phyloP scores from a whole-genome alignment of 37 sponge, comb jelly and placozoan genomes.

The Axinella damicornis region DNA sequence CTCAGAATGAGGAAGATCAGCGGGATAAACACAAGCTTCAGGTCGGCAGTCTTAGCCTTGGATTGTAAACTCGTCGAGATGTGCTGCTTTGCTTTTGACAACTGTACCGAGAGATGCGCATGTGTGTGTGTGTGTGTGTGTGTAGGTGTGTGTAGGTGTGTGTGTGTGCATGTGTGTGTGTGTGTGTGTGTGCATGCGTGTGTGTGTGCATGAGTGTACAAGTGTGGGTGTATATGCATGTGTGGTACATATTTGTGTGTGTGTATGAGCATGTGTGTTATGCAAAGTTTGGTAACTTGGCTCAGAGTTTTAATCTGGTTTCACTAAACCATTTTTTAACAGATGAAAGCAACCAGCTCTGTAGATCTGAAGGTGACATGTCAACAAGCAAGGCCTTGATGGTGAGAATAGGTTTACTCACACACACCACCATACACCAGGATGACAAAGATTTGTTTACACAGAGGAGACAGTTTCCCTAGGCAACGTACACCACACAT shows the following conservation, averaged over 20 bases:
- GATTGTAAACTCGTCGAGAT: slow-evolving; percentile 9
- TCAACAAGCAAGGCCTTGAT: too few species aligned
- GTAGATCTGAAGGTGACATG: too few species aligned
- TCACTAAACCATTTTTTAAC: too few species aligned
- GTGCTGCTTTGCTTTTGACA: neutral
- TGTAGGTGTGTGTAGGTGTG: slow-evolving; percentile 26
- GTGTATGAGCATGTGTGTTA: slow-evolving; percentile 37
- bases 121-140: slow-evolving; percentile 24
- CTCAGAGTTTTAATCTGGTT: too few species aligned
- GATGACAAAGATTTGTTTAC: too few species aligned
- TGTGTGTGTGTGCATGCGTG: neutral
- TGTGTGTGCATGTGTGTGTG: slow-evolving; percentile 20
- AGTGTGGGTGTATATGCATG: neutral
- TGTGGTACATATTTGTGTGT: neutral
- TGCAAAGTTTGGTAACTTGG: too few species aligned
- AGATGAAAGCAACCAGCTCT: too few species aligned
- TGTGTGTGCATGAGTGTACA: too few species aligned
- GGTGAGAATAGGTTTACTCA: too few species aligned
- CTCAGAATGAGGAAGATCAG: slow-evolving; percentile 69
- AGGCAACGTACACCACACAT: too few species aligned
- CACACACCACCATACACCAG: too few species aligned
- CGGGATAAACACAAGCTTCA: slow-evolving; percentile 43
- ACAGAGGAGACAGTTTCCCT: too few species aligned
- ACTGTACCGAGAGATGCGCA: neutral
- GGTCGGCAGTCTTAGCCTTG: neutral